These are phyloP conservation scores for Drosophila triauraria DNA, from an alignment of 1,140 invertebrate species.

Conservation along the genomic window DNA sequence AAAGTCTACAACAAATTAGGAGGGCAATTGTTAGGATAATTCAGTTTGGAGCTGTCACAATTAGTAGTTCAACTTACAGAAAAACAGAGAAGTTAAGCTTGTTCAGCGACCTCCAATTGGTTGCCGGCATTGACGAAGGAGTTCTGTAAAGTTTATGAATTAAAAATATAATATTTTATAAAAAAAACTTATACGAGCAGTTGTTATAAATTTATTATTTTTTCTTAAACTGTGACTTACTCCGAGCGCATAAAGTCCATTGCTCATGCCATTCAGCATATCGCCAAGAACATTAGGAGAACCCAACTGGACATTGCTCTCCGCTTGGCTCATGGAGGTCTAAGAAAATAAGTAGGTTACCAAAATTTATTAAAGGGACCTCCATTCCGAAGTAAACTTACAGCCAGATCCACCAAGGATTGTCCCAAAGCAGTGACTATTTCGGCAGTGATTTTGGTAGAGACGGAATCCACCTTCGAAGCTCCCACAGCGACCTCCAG, in stretches of 20 bases:
- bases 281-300: background rate
- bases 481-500: conserved; percentile 7
- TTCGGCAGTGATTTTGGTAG: background rate
- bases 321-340: background rate
- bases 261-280: background rate
- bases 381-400: background rate
- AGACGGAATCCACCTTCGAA: background rate
- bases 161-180: background rate
- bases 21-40: conserved; percentile 17
- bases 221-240: background rate
- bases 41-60: background rate
- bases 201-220: background rate
- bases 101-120: background rate
- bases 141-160: background rate
- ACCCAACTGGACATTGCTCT: background rate
- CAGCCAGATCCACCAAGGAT: background rate
- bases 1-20: background rate
- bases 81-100: background rate
- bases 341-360: background rate
- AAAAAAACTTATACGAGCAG: background rate
- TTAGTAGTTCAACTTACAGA: background rate
- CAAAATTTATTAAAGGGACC: too few relatives aligned
- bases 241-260: background rate
- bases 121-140: background rate
- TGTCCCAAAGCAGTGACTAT: conserved; percentile 1